Conservation (phyloP, 2,797 vertebrate species). For the Emydoidea blandingii region DNA sequence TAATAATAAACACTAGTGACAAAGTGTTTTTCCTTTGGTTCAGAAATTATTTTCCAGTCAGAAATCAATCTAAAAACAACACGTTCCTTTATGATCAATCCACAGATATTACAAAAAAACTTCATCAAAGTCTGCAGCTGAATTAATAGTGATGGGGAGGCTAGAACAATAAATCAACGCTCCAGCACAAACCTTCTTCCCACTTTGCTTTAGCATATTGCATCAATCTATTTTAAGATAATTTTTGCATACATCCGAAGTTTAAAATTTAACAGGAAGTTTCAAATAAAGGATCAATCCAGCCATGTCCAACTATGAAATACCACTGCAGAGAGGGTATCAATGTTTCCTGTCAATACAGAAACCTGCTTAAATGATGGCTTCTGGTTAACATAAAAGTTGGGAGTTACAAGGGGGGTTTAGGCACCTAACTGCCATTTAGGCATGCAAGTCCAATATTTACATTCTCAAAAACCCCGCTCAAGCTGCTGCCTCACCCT, state of each 20-base stretch:
- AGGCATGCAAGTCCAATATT: neutral
- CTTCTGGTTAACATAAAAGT: conserved; percentile 37
- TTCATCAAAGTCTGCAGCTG: conserved; percentile 23
- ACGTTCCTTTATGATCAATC: conserved; percentile 51
- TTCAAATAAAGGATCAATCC: conserved; percentile 57
- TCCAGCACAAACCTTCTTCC: conserved; percentile 32
- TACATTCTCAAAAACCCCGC: neutral
- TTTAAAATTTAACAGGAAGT: conserved; percentile 51
- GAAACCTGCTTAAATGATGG: conserved; percentile 56
- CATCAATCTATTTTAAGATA: conserved; percentile 53
- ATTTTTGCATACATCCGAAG: conserved; percentile 52
- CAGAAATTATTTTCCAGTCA: conserved; percentile 64
- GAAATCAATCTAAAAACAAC: conserved; percentile 63
- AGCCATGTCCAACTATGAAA: conserved; percentile 41
- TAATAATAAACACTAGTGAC: conserved; percentile 70
- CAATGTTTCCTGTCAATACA: conserved; percentile 58
- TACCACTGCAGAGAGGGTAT: neutral
- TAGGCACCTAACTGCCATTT: neutral
- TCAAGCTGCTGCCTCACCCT: neutral
- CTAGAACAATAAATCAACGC: conserved; percentile 46
- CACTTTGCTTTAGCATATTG: conserved; percentile 14
- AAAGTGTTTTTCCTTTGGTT: conserved; percentile 55
- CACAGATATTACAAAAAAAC: conserved; percentile 29
- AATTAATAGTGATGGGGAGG: conserved; percentile 11
- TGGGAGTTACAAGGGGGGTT: neutral